phyloP scores from a whole-genome alignment of 2,888 invertebrate genomes.

The Balanococcus diminutus region DNA sequence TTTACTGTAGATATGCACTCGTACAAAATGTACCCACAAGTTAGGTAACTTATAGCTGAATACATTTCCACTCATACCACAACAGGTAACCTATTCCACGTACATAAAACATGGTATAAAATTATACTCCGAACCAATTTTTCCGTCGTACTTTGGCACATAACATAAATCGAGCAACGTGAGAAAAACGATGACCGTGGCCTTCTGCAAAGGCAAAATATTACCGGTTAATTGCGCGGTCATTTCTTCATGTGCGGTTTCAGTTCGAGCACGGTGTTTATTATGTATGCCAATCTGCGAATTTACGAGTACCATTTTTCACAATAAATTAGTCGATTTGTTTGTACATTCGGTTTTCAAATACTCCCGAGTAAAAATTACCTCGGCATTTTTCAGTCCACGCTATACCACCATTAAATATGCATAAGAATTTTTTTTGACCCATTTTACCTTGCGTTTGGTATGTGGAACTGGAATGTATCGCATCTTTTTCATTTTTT shows the following conservation, averaged over 20 bases:
- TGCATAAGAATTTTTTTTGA: not conserved
- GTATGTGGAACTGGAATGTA: not conserved
- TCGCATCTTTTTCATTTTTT: not conserved
- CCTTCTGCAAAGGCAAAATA: not conserved
- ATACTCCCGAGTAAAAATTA: not conserved
- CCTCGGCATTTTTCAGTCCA: not conserved
- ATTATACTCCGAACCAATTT: not conserved
- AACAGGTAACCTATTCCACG: too few species aligned
- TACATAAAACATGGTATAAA: not conserved
- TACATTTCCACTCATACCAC: too few species aligned
- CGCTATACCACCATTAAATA: not conserved
- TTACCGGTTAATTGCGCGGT: not conserved
- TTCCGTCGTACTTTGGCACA: not conserved
- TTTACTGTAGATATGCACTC: too few species aligned
- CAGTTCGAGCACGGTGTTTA: not conserved
- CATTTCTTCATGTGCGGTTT: not conserved
- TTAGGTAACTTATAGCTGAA: too few species aligned
- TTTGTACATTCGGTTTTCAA: not conserved
- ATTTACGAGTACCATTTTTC: slow-evolving; percentile 15
- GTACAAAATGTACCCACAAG: too few species aligned
- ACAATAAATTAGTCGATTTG: not conserved
- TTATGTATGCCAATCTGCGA: not conserved
- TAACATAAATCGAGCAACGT: not conserved
- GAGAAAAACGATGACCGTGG: not conserved
- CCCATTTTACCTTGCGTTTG: not conserved